Evolutionary conservation across 2,113 vertebrate genomes (phyloP).

Genomic region (Gobiocypris rarus): DNA sequence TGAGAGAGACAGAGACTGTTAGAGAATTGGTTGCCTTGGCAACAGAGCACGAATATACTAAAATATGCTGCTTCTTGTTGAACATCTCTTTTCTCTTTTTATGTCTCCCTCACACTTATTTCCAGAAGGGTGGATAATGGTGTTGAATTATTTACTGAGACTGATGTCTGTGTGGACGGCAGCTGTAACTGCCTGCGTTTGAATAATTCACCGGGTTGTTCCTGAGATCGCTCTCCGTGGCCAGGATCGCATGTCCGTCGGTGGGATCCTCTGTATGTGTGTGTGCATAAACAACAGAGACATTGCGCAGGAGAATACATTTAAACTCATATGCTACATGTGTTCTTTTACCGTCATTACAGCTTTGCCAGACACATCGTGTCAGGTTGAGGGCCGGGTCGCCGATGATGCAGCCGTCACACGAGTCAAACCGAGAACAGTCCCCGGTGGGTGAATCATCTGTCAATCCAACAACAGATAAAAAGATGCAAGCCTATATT

Average conservation of each 20-base stretch:
- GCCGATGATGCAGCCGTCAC: constrained; percentile 48
- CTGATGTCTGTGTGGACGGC: constrained; percentile 51
- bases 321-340: constrained; percentile 18
- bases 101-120: constrained; percentile 30
- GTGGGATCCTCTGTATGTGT: constrained; percentile 29
- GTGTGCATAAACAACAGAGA: constrained; percentile 20
- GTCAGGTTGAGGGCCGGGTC: constrained; percentile 51
- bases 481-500: neutral
- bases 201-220: constrained; percentile 57
- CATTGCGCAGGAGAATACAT: constrained; percentile 9
- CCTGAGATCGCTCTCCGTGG: constrained; percentile 48
- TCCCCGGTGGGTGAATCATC: neutral
- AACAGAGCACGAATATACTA: constrained; percentile 28
- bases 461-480: constrained; percentile 28
- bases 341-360: constrained; percentile 49
- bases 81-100: neutral
- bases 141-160: constrained; percentile 55
- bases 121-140: constrained; percentile 42
- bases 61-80: constrained; percentile 23
- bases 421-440: constrained; percentile 51
- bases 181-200: constrained; percentile 35
- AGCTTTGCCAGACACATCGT: constrained; percentile 54
- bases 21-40: constrained; percentile 28
- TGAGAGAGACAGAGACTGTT: neutral
- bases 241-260: constrained; percentile 54